A percentile compares a stretch with the other conserved stretches of the same genome.
Evolutionary conservation across 2,113 vertebrate species (phyloP).

Genomic region (Lynx canadensis): DNA sequence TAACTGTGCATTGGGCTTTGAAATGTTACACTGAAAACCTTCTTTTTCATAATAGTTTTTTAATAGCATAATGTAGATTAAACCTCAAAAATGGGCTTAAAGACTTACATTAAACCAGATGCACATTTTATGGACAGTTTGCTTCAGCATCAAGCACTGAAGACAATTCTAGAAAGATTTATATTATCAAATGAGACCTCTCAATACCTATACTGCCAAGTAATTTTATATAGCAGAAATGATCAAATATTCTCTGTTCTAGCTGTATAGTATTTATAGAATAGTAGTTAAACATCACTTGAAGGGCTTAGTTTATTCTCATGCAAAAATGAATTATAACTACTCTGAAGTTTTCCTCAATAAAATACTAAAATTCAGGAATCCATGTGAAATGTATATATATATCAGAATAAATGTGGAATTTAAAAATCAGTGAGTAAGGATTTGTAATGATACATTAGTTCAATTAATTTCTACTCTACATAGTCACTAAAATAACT

Average conservation of each 20-base stretch:
- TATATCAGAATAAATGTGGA: background rate
- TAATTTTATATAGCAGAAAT: background rate
- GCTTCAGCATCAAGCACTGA: background rate
- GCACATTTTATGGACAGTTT: background rate
- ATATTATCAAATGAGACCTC: background rate
- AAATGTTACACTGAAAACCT: constrained; percentile 41
- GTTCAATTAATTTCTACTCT: background rate
- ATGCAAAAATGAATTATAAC: constrained; percentile 8
- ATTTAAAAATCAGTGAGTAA: background rate
- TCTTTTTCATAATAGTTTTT: background rate
- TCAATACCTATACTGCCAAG: background rate
- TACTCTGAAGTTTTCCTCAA: constrained; percentile 24
- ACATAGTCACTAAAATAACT: background rate
- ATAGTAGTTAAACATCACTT: background rate
- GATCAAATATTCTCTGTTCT: background rate
- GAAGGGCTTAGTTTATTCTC: background rate
- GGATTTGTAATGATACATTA: background rate
- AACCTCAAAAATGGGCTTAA: background rate
- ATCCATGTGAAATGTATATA: background rate
- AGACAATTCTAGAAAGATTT: constrained; percentile 6
- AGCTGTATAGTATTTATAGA: background rate
- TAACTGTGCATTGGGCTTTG: constrained; percentile 62
- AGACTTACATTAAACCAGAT: background rate
- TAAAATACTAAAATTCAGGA: constrained; percentile 24
- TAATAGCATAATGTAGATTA: background rate